Conservation (phyloP, 1,140 invertebrate species). For the Medauroidea extradentata region DNA sequence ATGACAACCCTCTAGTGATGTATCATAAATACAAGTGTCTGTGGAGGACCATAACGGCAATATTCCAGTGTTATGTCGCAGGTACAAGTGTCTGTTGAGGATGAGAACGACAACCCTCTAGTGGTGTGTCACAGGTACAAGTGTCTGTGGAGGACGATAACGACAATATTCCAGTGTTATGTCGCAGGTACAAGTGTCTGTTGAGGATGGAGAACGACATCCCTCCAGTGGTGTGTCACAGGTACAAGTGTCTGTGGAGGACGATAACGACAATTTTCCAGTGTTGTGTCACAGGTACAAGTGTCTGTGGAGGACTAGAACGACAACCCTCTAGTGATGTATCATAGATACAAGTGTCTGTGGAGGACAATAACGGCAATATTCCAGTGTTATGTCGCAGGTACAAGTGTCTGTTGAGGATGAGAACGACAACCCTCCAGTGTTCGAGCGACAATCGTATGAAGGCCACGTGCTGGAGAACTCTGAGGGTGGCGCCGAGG, state of each 20-base stretch:
- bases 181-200: too few relatives aligned
- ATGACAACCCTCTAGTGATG: conserved; percentile 83
- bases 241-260: too few relatives aligned
- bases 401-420: conserved; percentile 77
- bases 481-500: conserved; percentile 62
- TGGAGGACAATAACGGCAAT: too few relatives aligned
- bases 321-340: conserved; percentile 80
- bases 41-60: too few relatives aligned
- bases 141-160: conserved; percentile 84
- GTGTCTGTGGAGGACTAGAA: conserved; percentile 84
- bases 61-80: too few relatives aligned
- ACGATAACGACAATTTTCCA: too few relatives aligned
- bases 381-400: conserved; percentile 36
- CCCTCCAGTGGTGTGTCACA: too few relatives aligned
- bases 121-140: conserved; percentile 51
- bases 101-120: conserved; percentile 89
- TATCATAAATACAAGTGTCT: too few relatives aligned
- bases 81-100: conserved; percentile 73
- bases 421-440: conserved; percentile 86
- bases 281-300: too few relatives aligned
- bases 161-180: conserved; percentile 85
- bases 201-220: too few relatives aligned
- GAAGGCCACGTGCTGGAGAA: conserved; percentile 79
- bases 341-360: too few relatives aligned
- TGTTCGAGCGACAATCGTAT: conserved; percentile 66